phyloP scores from a whole-genome alignment of 2,888 invertebrate species.

The Apocheima hispidaria region DNA sequence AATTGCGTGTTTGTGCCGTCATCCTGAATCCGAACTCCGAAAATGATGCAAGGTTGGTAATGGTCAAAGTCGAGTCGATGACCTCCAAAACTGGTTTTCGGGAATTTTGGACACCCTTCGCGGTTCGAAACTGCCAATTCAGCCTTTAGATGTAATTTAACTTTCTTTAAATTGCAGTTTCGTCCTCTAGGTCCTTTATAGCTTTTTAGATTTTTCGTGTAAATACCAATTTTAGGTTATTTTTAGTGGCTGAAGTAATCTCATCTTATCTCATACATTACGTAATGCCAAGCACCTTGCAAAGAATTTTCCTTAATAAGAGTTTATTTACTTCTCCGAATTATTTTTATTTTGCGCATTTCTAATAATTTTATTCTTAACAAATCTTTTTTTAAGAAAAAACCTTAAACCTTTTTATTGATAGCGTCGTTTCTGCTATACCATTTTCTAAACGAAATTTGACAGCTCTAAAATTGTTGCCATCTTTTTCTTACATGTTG shows the following conservation, averaged over 20 bases:
- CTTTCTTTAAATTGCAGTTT: conserved; percentile 41
- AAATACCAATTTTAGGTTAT: conserved; percentile 3
- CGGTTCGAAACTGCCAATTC: conserved; percentile 45
- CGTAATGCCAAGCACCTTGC: conserved; percentile 21
- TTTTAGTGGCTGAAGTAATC: conserved; percentile 20
- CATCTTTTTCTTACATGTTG: too few species aligned
- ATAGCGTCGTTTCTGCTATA: too few species aligned
- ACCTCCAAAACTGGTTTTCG: conserved; percentile 65
- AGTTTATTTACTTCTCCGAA: conserved; percentile 18
- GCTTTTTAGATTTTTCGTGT: conserved; percentile 11
- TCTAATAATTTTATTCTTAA: neutral
- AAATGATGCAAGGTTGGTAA: conserved; percentile 74
- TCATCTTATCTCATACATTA: conserved; percentile 27
- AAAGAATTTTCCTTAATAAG: conserved; percentile 17
- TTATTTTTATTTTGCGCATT: neutral
- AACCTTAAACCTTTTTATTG: too few species aligned
- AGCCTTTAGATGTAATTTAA: conserved; percentile 40
- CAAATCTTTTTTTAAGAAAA: too few species aligned
- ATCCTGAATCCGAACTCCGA: conserved; percentile 58
- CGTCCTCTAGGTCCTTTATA: conserved; percentile 18
- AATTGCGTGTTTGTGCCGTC: conserved; percentile 58
- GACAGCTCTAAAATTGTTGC: too few species aligned
- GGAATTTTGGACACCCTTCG: conserved; percentile 58
- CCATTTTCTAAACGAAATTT: too few species aligned
- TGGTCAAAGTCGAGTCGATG: conserved; percentile 74